Evolutionary conservation across 2,797 vertebrate species (phyloP).

Genomic region (Allobates femoralis): DNA sequence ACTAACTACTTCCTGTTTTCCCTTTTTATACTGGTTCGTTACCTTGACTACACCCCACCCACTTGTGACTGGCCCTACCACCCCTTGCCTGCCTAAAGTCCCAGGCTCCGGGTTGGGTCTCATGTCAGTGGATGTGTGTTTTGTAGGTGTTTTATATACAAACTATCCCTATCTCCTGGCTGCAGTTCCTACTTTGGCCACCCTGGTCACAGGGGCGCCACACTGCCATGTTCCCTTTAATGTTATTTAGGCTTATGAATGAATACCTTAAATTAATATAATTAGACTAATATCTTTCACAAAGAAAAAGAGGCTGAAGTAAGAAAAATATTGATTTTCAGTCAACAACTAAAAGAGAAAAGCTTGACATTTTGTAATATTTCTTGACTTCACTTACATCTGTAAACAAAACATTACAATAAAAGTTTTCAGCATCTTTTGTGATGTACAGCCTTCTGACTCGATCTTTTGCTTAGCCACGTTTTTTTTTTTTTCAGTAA

Average conservation of each 20-base stretch:
- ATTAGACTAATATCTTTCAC: neutral
- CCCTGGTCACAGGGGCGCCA: too few relatives aligned
- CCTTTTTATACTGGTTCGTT: too few relatives aligned
- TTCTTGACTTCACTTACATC: neutral
- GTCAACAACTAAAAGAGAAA: neutral
- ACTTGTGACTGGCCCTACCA: too few relatives aligned
- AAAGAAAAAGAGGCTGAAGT: neutral
- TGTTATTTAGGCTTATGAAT: neutral
- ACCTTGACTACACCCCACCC: too few relatives aligned
- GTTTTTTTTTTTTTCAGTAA: slow-evolving; percentile 42
- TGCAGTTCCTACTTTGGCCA: too few relatives aligned
- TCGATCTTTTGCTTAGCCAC: slow-evolving; percentile 29
- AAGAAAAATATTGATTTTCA: slow-evolving; percentile 4
- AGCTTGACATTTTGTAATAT: neutral
- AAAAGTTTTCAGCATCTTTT: slow-evolving; percentile 22
- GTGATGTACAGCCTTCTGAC: slow-evolving; percentile 19
- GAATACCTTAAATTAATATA: neutral
- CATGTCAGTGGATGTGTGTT: too few relatives aligned
- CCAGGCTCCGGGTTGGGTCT: too few relatives aligned
- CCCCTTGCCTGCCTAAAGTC: too few relatives aligned
- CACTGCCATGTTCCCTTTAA: neutral
- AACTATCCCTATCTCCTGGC: too few relatives aligned
- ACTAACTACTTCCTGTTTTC: too few relatives aligned
- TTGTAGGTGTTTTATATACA: too few relatives aligned
- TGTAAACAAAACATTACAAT: neutral